A percentile compares a stretch with the other conserved stretches of the same genome.
Conservation (phyloP, 2,888 invertebrate genomes). For the Cryptocheilus praepositus region DNA sequence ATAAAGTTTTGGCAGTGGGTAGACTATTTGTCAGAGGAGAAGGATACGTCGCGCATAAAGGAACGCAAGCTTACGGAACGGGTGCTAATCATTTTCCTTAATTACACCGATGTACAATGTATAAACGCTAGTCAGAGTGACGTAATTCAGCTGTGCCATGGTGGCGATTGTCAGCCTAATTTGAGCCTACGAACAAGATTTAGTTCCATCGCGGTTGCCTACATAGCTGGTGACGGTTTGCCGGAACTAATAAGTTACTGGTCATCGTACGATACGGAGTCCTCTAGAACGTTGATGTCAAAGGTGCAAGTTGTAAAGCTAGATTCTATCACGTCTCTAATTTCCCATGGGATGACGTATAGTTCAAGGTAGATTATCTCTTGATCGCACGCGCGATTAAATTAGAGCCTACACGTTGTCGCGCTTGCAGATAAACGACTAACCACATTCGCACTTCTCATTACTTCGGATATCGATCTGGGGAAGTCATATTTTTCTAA, state of each 20-base stretch:
- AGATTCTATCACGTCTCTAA: slow-evolving; percentile 46
- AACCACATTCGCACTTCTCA: too few species aligned
- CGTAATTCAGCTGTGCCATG: slow-evolving; percentile 83
- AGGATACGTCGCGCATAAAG: slow-evolving; percentile 28
- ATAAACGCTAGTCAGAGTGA: slow-evolving; percentile 89
- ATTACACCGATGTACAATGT: slow-evolving; percentile 83
- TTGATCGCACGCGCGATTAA: slow-evolving; percentile 3
- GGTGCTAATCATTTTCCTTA: slow-evolving; percentile 87
- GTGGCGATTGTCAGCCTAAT: slow-evolving; percentile 83
- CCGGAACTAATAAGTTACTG: slow-evolving; percentile 86
- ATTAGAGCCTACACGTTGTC: not conserved
- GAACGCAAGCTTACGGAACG: slow-evolving; percentile 79
- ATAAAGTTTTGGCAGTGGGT: slow-evolving; percentile 91
- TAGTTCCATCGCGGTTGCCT: slow-evolving; percentile 81
- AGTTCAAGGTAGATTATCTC: slow-evolving; percentile 15
- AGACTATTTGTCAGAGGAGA: slow-evolving; percentile 46
- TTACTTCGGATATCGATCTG: too few species aligned
- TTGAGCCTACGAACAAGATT: slow-evolving; percentile 84
- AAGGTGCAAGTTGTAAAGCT: slow-evolving; percentile 69
- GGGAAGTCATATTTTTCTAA: too few species aligned
- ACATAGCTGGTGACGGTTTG: slow-evolving; percentile 85
- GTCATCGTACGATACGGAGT: slow-evolving; percentile 62
- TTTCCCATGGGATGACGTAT: slow-evolving; percentile 20
- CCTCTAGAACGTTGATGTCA: slow-evolving; percentile 56
- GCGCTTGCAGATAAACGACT: too few species aligned